phyloP scores from a whole-genome alignment of 2,113 vertebrate genomes.

The Nibea coibor region DNA sequence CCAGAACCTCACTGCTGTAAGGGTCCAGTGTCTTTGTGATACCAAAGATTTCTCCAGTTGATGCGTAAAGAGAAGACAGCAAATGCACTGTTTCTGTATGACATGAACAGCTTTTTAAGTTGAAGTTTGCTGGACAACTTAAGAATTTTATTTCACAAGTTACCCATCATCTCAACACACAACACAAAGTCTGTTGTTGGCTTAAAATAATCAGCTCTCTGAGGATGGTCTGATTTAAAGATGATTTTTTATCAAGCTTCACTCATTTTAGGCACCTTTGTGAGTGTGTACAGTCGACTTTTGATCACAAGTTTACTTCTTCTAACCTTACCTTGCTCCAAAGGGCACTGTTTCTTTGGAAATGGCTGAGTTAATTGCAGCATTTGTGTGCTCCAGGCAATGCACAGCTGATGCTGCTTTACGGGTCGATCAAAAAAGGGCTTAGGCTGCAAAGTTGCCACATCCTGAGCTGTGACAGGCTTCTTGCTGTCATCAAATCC shows the following conservation, averaged over 20 bases:
- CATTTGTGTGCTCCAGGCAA: conserved; percentile 74
- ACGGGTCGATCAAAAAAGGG: conserved; percentile 75
- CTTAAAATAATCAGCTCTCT: background rate
- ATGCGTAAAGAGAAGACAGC: conserved; percentile 81
- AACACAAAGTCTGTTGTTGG: too few relatives aligned
- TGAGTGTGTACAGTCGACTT: too few relatives aligned
- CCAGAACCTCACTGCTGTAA: conserved; percentile 70
- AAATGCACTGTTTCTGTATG: conserved; percentile 77
- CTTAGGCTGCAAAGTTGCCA: conserved; percentile 63
- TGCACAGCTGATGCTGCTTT: conserved; percentile 79
- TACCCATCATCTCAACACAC: background rate
- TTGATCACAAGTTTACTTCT: background rate
- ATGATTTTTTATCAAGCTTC: background rate
- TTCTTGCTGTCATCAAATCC: conserved; percentile 29
- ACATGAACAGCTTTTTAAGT: background rate
- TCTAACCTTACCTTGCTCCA: conserved; percentile 74
- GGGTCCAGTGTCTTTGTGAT: conserved; percentile 77
- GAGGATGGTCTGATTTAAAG: background rate
- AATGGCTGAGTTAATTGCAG: conserved; percentile 49
- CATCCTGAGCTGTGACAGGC: conserved; percentile 48
- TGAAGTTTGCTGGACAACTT: background rate
- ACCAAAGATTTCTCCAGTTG: conserved; percentile 84
- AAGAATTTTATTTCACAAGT: too few relatives aligned
- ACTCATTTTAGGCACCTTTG: background rate
- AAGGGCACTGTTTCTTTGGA: conserved; percentile 52